Evolutionary conservation across 2,113 vertebrate species (phyloP), one percentile per base, ranked within the genome.

Genomic region (Pseudorhombus dupliciocellatus): DNA sequence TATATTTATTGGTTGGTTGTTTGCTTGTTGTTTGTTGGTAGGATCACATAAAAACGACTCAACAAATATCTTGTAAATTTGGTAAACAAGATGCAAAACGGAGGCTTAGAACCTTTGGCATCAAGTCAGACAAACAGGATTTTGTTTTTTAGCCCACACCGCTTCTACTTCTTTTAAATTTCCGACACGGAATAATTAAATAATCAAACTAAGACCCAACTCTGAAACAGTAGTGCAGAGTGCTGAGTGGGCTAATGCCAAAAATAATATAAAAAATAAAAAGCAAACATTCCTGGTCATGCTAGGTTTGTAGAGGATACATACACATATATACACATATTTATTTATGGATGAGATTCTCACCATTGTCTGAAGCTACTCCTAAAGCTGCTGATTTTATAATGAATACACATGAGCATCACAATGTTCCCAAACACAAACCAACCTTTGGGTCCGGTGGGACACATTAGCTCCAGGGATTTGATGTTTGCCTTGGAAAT

Each of bases 401-500:
- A 14, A 67, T 70, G 30, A 77, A 68, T 59, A 76, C 12, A 73
- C 31, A 55, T 37, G 34, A 81, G n/a, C 28, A 40, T 0, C 24
- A n/a, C 21, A 11, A 21, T 58, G 69, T 65, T 75, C 46, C 55
- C 21, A 75, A 34, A 59, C 66, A 5, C 46, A 64, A 76, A 78
- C 73, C 53, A 54, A 64, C 44, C 58, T n/a, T 16, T 56, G 31
- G 54, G 53, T 40, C 60, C 46, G 1, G 25, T 64, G 40, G 81
- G 71, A 25, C 16, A 51, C 51, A 60, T 78, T 52, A 63, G 52
- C 70, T 55, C 16, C 7, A 1, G 50, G 21, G 75, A 57, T 80
- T 77, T 75, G 50, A 31, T 68, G 55, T 28, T 72, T 37, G 58
- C 73, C 42, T 65, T 22, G 7, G 25, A 65, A 64, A 79, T 83